phyloP scores from a whole-genome alignment of 2,797 vertebrate species.

The Pseudomugil gertrudae region DNA sequence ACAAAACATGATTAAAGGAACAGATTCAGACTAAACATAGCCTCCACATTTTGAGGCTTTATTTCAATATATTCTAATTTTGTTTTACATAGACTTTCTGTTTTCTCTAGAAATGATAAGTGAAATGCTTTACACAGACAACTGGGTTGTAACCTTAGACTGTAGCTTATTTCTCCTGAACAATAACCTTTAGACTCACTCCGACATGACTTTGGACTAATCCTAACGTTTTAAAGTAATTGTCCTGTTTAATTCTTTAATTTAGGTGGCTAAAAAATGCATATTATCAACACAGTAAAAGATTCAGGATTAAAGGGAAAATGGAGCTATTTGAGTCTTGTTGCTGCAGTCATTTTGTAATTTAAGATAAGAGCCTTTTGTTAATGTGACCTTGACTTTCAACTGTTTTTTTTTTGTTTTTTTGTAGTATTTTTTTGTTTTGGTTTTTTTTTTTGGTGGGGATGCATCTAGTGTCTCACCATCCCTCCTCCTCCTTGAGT shows the following conservation, averaged over 20 bases:
- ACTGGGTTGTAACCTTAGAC: background rate
- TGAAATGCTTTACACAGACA: background rate
- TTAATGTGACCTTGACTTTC: slow-evolving; percentile 35
- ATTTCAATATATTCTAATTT: too few relatives aligned
- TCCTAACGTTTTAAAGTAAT: background rate
- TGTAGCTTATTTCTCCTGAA: background rate
- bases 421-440: too few relatives aligned
- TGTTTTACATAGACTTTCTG: background rate
- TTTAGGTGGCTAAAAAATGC: slow-evolving; percentile 56
- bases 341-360: slow-evolving; percentile 35
- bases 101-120: slow-evolving; percentile 6
- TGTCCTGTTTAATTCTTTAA: slow-evolving; percentile 1
- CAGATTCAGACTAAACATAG: too few relatives aligned
- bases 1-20: too few relatives aligned
- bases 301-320: slow-evolving; percentile 71
- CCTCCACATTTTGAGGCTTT: too few relatives aligned
- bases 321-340: slow-evolving; percentile 60
- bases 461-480: slow-evolving; percentile 37
- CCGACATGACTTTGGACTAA: slow-evolving; percentile 15
- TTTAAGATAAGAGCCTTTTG: slow-evolving; percentile 18
- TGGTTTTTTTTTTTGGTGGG: too few relatives aligned
- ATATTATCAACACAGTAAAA: slow-evolving; percentile 52
- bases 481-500: slow-evolving; percentile 29
- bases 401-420: slow-evolving; percentile 10
- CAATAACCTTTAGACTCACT: background rate